phyloP scores from a whole-genome alignment of 2,888 invertebrate species.

The Phengaris arion region DNA sequence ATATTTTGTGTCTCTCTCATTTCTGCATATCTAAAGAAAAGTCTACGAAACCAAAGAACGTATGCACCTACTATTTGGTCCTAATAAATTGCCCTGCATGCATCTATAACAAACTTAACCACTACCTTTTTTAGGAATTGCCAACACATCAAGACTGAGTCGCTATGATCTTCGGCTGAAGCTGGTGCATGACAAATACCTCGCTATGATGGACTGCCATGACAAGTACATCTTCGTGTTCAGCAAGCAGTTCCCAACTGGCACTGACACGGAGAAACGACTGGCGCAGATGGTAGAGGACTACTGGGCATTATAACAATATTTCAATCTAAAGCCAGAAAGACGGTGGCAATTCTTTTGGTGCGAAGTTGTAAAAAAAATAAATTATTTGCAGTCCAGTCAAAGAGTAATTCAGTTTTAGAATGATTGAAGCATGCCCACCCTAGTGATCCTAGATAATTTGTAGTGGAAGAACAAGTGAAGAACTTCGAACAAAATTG shows the following conservation, averaged over 20 bases:
- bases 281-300: constrained; percentile 57
- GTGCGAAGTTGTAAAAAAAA: neutral
- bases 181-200: constrained; percentile 55
- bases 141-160: constrained; percentile 55
- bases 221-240: constrained; percentile 64
- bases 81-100: too few species aligned
- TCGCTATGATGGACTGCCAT: constrained; percentile 68
- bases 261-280: constrained; percentile 52
- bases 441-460: too few species aligned
- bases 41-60: too few species aligned
- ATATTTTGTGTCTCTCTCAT: too few species aligned
- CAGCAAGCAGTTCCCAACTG: constrained; percentile 54
- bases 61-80: too few species aligned
- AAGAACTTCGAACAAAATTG: too few species aligned
- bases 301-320: constrained; percentile 58
- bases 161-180: constrained; percentile 65
- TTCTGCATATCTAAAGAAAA: too few species aligned
- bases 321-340: neutral
- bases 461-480: too few species aligned
- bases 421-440: too few species aligned
- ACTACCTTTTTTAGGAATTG: neutral
- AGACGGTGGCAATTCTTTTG: neutral
- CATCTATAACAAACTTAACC: neutral
- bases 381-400: too few species aligned
- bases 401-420: too few species aligned